phyloP scores from a whole-genome alignment of 2,888 invertebrate genomes.

The Morinoia aosen region DNA sequence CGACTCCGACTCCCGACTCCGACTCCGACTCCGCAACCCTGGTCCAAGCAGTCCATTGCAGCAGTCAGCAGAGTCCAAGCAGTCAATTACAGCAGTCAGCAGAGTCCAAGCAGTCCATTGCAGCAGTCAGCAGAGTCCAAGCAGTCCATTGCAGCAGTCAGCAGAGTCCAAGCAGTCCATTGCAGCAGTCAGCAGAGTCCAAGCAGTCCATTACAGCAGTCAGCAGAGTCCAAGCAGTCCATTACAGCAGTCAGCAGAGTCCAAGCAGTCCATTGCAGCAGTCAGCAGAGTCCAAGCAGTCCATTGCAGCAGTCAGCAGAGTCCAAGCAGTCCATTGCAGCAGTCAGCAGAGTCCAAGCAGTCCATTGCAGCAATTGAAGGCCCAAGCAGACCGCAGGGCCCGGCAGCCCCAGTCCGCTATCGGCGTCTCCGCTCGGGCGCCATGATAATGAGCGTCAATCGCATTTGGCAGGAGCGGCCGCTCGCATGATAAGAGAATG shows the following conservation, averaged over 20 bases:
- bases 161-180: too few species aligned
- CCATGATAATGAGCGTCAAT: slow-evolving; percentile 48
- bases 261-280: background rate
- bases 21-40: too few species aligned
- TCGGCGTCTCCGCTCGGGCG: background rate
- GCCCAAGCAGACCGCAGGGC: background rate
- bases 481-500: slow-evolving; percentile 52
- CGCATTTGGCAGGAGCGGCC: slow-evolving; percentile 39
- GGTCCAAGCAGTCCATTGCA: too few species aligned
- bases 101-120: too few species aligned
- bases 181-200: too few species aligned
- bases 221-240: too few species aligned
- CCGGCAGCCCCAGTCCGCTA: background rate
- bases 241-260: background rate
- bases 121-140: too few species aligned
- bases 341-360: background rate
- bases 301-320: background rate
- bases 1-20: too few species aligned
- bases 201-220: too few species aligned
- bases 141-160: too few species aligned
- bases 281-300: background rate
- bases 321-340: background rate
- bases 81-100: too few species aligned
- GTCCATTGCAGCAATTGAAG: background rate
- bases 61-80: too few species aligned